These are phyloP conservation scores for Pelobates fuscus DNA, from an alignment of 2,113 vertebrate genomes.

Conservation along the genomic window DNA sequence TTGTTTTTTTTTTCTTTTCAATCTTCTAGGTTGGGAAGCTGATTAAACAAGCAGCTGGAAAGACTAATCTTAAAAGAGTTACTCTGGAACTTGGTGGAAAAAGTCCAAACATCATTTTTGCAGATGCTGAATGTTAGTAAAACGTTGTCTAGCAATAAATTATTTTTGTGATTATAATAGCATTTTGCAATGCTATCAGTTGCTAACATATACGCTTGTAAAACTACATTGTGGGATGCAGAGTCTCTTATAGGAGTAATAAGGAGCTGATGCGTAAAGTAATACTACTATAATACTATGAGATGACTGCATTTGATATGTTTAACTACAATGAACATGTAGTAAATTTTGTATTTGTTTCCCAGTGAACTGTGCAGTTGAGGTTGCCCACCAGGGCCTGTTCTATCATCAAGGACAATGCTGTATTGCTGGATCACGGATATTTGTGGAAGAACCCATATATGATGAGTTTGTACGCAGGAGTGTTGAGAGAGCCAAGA, in stretches of 20 bases:
- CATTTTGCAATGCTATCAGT: no score
- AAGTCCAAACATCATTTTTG: constrained; percentile 87
- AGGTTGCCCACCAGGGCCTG: constrained; percentile 77
- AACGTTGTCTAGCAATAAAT: not conserved
- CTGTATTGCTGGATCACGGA: constrained; percentile 82
- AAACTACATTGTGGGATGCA: no score
- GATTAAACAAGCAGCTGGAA: constrained; percentile 85
- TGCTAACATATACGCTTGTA: no score
- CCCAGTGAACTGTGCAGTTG: constrained; percentile 78
- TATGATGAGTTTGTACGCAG: constrained; percentile 81
- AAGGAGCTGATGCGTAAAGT: no score
- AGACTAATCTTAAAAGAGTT: constrained; percentile 86
- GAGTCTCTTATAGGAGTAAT: no score
- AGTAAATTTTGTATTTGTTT: not conserved
- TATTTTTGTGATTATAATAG: not conserved
- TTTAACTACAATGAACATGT: not conserved
- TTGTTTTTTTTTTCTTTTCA: constrained; percentile 12
- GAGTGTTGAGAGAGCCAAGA: constrained; percentile 76
- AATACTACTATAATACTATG: no score
- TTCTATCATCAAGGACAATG: constrained; percentile 90
- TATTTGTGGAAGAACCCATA: constrained; percentile 86
- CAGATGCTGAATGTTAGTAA: constrained; percentile 84
- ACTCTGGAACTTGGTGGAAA: constrained; percentile 87
- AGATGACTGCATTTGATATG: no score
- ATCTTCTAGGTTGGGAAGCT: constrained; percentile 80